Conservation (phyloP, 1,140 invertebrate genomes). For the Telenomus remus region DNA sequence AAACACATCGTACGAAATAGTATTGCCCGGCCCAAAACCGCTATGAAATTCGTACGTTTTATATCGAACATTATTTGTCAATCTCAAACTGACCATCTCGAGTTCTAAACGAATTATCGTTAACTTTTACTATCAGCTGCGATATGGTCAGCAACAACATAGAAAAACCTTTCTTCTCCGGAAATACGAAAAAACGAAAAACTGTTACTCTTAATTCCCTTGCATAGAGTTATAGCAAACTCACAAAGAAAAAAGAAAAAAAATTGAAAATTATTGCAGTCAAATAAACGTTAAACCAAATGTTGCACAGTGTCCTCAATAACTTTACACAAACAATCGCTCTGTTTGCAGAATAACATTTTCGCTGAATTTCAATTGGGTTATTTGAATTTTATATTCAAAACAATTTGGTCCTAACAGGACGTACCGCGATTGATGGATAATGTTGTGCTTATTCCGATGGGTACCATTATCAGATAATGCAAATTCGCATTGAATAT, state of each 20-base stretch:
- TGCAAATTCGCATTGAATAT: conserved; percentile 55
- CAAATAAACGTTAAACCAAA: background rate
- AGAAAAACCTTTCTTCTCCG: too few relatives aligned
- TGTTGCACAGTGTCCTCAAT: background rate
- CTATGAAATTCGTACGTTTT: conserved; percentile 36
- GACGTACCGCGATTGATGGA: conserved; percentile 36
- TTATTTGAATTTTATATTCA: conserved; percentile 26
- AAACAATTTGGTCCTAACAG: conserved; percentile 13
- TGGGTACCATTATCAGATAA: conserved; percentile 50
- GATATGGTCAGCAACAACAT: too few relatives aligned
- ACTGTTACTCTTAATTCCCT: too few relatives aligned
- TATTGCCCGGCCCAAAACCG: conserved; percentile 18
- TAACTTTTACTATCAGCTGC: too few relatives aligned
- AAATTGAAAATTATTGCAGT: too few relatives aligned
- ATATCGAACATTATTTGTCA: conserved; percentile 15
- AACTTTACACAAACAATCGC: background rate
- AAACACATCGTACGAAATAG: conserved; percentile 35
- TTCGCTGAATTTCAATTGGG: conserved; percentile 5
- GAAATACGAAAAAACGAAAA: too few relatives aligned
- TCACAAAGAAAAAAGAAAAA: too few relatives aligned
- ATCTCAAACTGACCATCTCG: too few relatives aligned
- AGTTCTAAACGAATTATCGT: too few relatives aligned
- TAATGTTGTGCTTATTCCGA: conserved; percentile 44
- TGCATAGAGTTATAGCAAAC: too few relatives aligned
- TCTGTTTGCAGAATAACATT: background rate